Evolutionary conservation across 1,140 invertebrate species (phyloP).

Genomic region (Pantala flavescens): DNA sequence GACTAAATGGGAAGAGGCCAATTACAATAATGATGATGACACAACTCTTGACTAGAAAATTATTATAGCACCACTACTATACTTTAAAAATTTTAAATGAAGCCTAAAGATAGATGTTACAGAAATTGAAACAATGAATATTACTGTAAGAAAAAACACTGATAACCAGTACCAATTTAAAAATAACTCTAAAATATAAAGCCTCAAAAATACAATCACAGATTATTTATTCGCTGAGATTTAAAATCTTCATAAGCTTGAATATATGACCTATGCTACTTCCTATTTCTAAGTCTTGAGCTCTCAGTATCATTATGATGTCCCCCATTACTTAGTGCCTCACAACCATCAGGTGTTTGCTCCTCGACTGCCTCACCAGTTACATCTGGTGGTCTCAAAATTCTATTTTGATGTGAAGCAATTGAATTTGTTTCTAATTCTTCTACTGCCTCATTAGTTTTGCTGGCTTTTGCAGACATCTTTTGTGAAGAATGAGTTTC

Average conservation of each 20-base stretch:
- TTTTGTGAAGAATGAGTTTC: not conserved
- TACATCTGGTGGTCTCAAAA: not conserved
- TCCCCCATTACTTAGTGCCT: not conserved
- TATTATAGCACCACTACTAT: not conserved
- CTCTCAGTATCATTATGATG: no score
- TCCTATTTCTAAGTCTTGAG: no score
- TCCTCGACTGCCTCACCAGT: not conserved
- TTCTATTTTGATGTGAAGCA: not conserved
- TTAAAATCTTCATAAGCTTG: not conserved
- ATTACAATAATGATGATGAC: not conserved
- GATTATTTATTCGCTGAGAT: not conserved
- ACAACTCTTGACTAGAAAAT: not conserved
- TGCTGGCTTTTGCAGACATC: no score
- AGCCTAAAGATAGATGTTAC: not conserved
- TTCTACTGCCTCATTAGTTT: no score
- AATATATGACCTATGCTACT: no score
- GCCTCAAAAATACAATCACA: slow-evolving; percentile 6
- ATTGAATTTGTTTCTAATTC: not conserved
- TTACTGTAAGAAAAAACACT: not conserved
- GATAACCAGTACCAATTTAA: not conserved
- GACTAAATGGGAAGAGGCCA: no score
- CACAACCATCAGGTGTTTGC: not conserved
- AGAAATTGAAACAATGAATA: not conserved
- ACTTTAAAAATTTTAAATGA: not conserved
- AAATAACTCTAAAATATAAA: not conserved